A percentile compares a stretch with the other conserved stretches of the same genome.
phyloP scores from a whole-genome alignment of 2,113 vertebrate species.

The Saccopteryx leptura region DNA sequence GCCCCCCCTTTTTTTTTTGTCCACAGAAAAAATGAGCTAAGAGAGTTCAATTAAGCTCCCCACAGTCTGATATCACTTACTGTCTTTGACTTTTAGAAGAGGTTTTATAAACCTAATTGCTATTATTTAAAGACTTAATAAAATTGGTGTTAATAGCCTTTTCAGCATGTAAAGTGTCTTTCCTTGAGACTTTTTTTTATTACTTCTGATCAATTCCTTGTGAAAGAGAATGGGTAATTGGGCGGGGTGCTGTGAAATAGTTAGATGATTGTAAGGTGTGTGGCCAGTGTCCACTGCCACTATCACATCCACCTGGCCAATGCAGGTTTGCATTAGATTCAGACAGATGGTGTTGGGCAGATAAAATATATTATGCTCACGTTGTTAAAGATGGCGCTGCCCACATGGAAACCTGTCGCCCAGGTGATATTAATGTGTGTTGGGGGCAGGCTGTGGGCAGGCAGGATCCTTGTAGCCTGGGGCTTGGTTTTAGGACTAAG shows the following conservation, averaged over 20 bases:
- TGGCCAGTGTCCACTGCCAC: too few species aligned
- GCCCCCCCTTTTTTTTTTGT: too few species aligned
- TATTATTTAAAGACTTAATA: slow-evolving; percentile 71
- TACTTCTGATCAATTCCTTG: slow-evolving; percentile 56
- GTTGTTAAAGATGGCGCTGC: too few species aligned
- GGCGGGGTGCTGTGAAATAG: neutral
- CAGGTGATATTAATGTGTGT: too few species aligned
- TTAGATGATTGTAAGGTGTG: neutral
- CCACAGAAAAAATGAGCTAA: slow-evolving; percentile 37
- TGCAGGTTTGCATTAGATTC: too few species aligned
- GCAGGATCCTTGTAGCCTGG: too few species aligned
- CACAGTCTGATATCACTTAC: neutral
- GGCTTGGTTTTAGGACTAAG: too few species aligned
- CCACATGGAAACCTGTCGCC: too few species aligned
- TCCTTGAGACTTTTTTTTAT: slow-evolving; percentile 47
- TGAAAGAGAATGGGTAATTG: neutral
- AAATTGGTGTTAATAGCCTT: slow-evolving; percentile 70
- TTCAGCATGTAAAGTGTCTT: slow-evolving; percentile 62
- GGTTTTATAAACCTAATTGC: slow-evolving; percentile 56
- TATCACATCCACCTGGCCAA: too few species aligned
- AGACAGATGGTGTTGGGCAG: too few species aligned
- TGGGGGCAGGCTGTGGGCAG: too few species aligned
- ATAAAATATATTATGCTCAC: too few species aligned
- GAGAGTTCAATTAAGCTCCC: slow-evolving; percentile 31
- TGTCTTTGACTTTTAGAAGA: slow-evolving; percentile 60